Base-by-base conservation (phyloP, 2,888 invertebrate genomes). In the Melipona bicolor region DNA sequence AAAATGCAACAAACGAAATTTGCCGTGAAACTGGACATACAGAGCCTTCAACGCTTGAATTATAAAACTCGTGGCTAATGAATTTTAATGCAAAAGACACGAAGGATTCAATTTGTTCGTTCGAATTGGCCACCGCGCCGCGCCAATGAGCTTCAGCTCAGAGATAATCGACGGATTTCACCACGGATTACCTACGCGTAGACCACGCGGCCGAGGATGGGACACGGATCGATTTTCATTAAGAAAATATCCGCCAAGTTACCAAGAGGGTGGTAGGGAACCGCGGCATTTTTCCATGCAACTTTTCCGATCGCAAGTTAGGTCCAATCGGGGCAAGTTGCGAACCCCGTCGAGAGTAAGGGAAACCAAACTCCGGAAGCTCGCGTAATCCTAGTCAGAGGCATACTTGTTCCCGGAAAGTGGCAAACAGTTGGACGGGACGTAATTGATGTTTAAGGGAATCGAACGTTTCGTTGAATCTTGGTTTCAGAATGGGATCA, bases 221-320 rank as follows among this genome's bases (percentile, higher is more conserved):
- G 21, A 15, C 4, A 59, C 21, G 56, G 56, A 81, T 85, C 85
- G 78, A 85, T 85, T 85, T 85, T 59, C 86, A 61, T 72, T 85
- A 78, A 80, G 71, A 82, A 82, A 79, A 69, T 85, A 69, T 67
- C 17, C 32, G n/a, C 32, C 36, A 71, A 76, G 67, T 62, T 71
- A 69, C 27, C 49, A 64, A 49, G 2, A 13, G 43, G 49, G 3
- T 32, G 32, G 32, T 4, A 32, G 32, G 32, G 32, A 32, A 56
- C 15, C 43, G 24, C 11, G 50, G 49, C 24, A 62, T 64, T 71
- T 79, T 65, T 61, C 64, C 59, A 11, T 21, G 56, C 64, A 61
- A 79, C 54, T 79, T 81, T 81, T 79, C 77, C 65, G 68, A 70
- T 43, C 49, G 67, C 67, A 71, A 83, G 83, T 79, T 79, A 52